Evolutionary conservation across 2,113 vertebrate species (phyloP), one percentile per base, ranked within the genome.

Genomic region (Cygnus atratus): DNA sequence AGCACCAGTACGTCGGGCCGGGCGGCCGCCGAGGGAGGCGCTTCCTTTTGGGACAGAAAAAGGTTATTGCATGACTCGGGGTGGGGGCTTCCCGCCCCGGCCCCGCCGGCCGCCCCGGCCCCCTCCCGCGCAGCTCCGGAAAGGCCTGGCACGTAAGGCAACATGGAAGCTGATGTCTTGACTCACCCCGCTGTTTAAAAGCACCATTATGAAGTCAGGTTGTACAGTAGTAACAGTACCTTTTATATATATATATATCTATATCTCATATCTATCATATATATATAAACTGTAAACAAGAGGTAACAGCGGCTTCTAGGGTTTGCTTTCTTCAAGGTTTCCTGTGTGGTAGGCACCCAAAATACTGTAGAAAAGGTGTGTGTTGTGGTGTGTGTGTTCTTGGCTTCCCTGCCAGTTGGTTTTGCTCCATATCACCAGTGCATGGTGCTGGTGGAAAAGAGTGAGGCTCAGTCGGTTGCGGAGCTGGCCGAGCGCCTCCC

Each of bases 181-280:
- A 97, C 98, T 98, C 98, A 98, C 98, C 98, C 98, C 97, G 96
- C 97, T 97, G 98, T 98, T 98, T 96, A 97, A 97, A 98, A 99
- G 99, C 99, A 99, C 99, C 99, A 99, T 99, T 98, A 98, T 98
- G 98, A 98, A 99, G 98, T 98, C 97, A 97, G 98, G 98, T 99
- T 98, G 98, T 99, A 99, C 99, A 99, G 99, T 99, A 99, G 99
- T 99, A 99, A 99, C 98, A 98, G 99, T 99, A 99, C 98, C 98
- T 98, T 99, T 98, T 96, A 96, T 97, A 97, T 96, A 96, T 98
- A 98, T 98, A 97, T 95, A 95, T 95, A 90, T 96, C 97, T 97
- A 97, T 97, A 97, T 97, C 97, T 97, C 97, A 91, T 97, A 97
- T 97, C 98, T 98, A 98, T 96, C 97, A 97, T 98, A 98, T 98